These are phyloP conservation scores for Maniola jurtina DNA, from an alignment of 1,140 invertebrate species.

Conservation along the genomic window DNA sequence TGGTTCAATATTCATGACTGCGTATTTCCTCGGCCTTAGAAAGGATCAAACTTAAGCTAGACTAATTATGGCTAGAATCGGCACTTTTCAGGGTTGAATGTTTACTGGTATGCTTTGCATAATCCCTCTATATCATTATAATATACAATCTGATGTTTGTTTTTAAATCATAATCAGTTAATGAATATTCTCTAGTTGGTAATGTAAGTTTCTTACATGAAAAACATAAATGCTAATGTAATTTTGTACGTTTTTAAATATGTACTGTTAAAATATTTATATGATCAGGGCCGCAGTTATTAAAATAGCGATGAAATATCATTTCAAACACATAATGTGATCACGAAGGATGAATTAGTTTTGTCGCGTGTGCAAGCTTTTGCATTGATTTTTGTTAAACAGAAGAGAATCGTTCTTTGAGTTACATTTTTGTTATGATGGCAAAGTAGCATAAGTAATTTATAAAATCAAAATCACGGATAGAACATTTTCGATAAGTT, in stretches of 20 bases:
- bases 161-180: not conserved
- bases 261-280: too few species aligned
- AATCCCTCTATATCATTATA: not conserved
- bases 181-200: not conserved
- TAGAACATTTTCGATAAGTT: not conserved
- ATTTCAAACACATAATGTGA: not conserved
- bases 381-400: slow-evolving; percentile 7
- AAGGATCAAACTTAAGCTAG: slow-evolving; percentile 2
- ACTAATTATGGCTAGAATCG: not conserved
- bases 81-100: not conserved
- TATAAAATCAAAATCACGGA: too few species aligned
- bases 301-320: too few species aligned
- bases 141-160: not conserved
- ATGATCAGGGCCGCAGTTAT: not conserved
- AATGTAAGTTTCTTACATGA: not conserved
- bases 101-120: not conserved
- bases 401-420: slow-evolving; percentile 6
- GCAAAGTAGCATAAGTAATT: not conserved
- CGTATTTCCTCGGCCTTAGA: not conserved
- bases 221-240: not conserved
- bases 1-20: slow-evolving; percentile 1
- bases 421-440: not conserved
- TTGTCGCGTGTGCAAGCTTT: slow-evolving; percentile 8
- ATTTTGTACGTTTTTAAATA: not conserved
- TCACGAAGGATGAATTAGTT: not conserved